These are phyloP conservation scores for Pachypanchax playfairii DNA, from an alignment of 2,113 vertebrate species.

Conservation along the genomic window DNA sequence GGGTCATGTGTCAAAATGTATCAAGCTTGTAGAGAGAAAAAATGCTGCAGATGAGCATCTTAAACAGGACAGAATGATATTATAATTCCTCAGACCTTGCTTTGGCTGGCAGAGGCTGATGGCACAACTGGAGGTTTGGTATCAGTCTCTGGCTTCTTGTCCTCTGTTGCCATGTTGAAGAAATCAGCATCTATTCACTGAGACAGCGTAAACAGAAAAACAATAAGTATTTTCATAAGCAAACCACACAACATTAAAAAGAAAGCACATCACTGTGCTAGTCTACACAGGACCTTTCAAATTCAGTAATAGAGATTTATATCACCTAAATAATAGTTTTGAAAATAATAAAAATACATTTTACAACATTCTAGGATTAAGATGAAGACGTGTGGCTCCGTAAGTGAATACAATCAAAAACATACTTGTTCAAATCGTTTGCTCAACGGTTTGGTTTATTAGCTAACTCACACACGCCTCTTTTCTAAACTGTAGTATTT, in stretches of 20 bases:
- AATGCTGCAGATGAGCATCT: not conserved
- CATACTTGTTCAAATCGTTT: too few relatives aligned
- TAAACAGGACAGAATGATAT: not conserved
- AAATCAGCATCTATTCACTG: conserved; percentile 48
- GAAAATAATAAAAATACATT: too few relatives aligned
- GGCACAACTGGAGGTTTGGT: conserved; percentile 90
- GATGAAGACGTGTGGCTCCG: too few relatives aligned
- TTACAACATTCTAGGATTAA: too few relatives aligned
- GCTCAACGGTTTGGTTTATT: not conserved
- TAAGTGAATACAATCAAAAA: too few relatives aligned
- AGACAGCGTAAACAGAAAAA: conserved; percentile 6
- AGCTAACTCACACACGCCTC: not conserved
- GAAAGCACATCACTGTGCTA: too few relatives aligned
- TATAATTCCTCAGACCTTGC: conserved; percentile 82
- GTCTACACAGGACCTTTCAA: too few relatives aligned
- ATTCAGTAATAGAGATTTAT: too few relatives aligned
- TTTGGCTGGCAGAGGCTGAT: conserved; percentile 93
- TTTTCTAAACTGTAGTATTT: not conserved
- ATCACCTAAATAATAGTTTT: too few relatives aligned
- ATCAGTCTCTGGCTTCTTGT: conserved; percentile 97
- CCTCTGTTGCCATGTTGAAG: conserved; percentile 94
- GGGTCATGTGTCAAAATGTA: not conserved
- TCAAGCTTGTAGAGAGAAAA: not conserved
- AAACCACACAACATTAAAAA: too few relatives aligned
- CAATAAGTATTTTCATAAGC: not conserved